A percentile compares a stretch with the other conserved stretches of the same genome.
phyloP scores from a whole-genome alignment of 2,113 vertebrate species.

The Xiphophorus hellerii region DNA sequence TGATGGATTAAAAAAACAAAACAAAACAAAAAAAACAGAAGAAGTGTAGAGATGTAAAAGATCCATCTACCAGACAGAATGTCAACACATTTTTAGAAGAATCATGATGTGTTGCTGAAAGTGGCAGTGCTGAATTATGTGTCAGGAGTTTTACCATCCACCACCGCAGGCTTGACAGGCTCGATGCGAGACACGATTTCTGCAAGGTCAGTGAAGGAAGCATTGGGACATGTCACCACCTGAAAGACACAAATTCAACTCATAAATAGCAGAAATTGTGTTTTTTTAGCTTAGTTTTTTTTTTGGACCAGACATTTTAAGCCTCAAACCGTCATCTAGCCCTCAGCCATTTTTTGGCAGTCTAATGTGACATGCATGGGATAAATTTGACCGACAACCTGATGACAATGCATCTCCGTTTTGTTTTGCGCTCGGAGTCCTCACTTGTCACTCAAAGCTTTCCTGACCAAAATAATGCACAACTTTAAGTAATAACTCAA shows the following conservation, averaged over 20 bases:
- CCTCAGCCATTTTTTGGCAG: background rate
- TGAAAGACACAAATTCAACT: conserved; percentile 52
- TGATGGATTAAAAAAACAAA: conserved; percentile 1
- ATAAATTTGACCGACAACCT: background rate
- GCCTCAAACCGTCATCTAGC: background rate
- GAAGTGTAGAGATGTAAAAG: background rate
- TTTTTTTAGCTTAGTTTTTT: no score
- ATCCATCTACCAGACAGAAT: background rate
- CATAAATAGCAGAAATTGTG: background rate
- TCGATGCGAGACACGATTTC: conserved; percentile 96
- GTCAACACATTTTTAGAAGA: background rate
- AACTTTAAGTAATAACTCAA: no score
- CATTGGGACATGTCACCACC: conserved; percentile 88
- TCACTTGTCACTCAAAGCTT: background rate
- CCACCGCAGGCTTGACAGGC: conserved; percentile 81
- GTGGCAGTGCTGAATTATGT: background rate
- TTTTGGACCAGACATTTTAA: background rate
- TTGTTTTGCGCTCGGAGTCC: background rate
- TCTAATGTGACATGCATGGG: background rate
- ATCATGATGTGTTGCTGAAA: background rate
- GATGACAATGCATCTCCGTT: background rate
- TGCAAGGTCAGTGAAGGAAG: conserved; percentile 94
- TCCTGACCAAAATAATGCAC: no score
- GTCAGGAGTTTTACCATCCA: conserved; percentile 84
- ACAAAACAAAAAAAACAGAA: conserved; percentile 1